Evolutionary conservation across 2,888 invertebrate genomes (phyloP).

Genomic region (Metopia argyrocephala): DNA sequence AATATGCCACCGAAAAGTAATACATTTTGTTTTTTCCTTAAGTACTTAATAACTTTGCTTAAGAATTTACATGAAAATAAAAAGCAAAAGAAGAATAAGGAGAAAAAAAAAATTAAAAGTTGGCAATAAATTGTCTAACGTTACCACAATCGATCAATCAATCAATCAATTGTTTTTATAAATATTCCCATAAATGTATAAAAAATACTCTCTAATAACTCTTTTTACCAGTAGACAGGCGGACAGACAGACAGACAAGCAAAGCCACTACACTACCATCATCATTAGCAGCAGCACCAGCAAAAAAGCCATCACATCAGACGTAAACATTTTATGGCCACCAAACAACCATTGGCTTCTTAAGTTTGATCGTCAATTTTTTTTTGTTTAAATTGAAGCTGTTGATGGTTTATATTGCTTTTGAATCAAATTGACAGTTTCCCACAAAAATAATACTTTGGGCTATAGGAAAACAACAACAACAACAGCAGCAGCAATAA

Average conservation of each 20-base stretch:
- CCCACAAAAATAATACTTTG: slow-evolving; percentile 52
- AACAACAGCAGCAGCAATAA: background rate
- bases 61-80: slow-evolving; percentile 6
- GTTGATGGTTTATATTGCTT: slow-evolving; percentile 61
- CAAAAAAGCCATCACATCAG: too few species aligned
- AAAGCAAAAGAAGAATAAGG: slow-evolving; percentile 20
- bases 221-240: slow-evolving; percentile 54
- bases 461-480: background rate
- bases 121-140: slow-evolving; percentile 59
- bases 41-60: slow-evolving; percentile 1
- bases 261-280: too few species aligned
- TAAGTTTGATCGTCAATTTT: too few species aligned
- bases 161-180: slow-evolving; percentile 60
- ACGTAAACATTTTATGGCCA: background rate
- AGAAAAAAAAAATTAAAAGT: slow-evolving; percentile 50
- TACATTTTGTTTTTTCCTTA: background rate
- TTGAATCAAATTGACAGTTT: slow-evolving; percentile 60
- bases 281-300: slow-evolving; percentile 9
- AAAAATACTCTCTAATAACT: slow-evolving; percentile 59
- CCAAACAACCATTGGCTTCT: background rate
- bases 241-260: too few species aligned
- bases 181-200: slow-evolving; percentile 51
- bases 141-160: slow-evolving; percentile 58
- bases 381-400: slow-evolving; percentile 32
- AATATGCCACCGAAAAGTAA: background rate